These are phyloP conservation scores for Harpagifer antarcticus DNA, from an alignment of 2,797 vertebrate genomes.

Conservation along the genomic window DNA sequence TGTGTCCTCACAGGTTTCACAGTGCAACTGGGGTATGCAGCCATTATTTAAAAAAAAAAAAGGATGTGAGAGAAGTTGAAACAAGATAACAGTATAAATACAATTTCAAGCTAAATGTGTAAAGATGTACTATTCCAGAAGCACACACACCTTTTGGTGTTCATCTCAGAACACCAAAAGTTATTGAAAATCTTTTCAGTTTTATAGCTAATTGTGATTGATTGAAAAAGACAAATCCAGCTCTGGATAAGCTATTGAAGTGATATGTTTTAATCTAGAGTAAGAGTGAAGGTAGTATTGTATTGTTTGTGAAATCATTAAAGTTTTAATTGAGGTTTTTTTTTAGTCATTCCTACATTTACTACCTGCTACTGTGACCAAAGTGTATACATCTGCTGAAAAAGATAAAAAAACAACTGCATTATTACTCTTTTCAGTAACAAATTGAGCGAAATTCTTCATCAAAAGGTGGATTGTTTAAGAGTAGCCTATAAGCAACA, in stretches of 20 bases:
- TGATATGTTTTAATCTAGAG: background rate
- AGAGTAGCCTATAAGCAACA: too few relatives aligned
- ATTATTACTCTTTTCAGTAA: too few relatives aligned
- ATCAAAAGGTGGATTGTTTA: too few relatives aligned
- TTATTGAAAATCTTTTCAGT: too few relatives aligned
- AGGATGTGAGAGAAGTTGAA: constrained; percentile 22
- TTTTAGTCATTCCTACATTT: too few relatives aligned
- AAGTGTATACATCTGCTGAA: too few relatives aligned
- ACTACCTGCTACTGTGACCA: too few relatives aligned
- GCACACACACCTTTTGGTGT: too few relatives aligned
- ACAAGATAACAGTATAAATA: constrained; percentile 18
- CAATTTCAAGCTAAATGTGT: background rate
- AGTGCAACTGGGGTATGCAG: constrained; percentile 40
- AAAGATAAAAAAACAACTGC: too few relatives aligned
- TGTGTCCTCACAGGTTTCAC: constrained; percentile 62
- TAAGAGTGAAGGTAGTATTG: background rate
- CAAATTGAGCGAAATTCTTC: too few relatives aligned
- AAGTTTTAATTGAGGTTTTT: background rate
- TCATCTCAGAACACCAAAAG: too few relatives aligned
- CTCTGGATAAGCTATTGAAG: background rate
- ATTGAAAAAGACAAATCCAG: background rate
- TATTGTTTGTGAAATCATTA: background rate
- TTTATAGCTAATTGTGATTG: too few relatives aligned
- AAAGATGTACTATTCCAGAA: background rate
- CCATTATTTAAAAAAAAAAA: constrained; percentile 11